A percentile compares a stretch with the other conserved stretches of the same genome.
phyloP scores from a whole-genome alignment of 1,140 invertebrate species.

The Apocrypta bakeri region DNA sequence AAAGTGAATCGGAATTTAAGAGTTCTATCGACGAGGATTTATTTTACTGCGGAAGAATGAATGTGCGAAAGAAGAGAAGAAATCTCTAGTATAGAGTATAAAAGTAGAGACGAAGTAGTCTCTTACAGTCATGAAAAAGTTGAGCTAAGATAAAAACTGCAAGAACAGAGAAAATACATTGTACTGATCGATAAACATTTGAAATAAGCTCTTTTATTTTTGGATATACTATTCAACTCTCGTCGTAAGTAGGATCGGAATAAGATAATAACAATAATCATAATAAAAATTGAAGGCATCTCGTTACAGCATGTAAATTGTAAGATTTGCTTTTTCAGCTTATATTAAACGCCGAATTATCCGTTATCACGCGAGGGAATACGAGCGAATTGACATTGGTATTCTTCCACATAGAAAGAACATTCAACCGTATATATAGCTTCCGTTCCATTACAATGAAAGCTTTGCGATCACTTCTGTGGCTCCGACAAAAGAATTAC shows the following conservation, averaged over 20 bases:
- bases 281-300: no score
- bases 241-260: neutral
- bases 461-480: neutral
- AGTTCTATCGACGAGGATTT: constrained; percentile 1
- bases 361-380: no score
- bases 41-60: constrained; percentile 11
- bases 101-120: neutral
- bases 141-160: neutral
- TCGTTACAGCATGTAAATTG: no score
- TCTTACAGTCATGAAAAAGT: neutral
- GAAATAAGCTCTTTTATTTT: no score
- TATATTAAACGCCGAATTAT: neutral
- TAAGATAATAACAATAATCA: no score
- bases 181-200: neutral
- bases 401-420: neutral
- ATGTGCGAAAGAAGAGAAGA: neutral
- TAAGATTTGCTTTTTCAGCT: neutral
- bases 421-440: neutral
- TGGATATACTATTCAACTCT: no score
- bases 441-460: neutral
- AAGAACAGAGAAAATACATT: constrained; percentile 14
- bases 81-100: neutral
- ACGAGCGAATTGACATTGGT: neutral
- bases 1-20: constrained; percentile 18
- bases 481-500: neutral